Evolutionary conservation across 2,797 vertebrate genomes (phyloP), one percentile per base, ranked within the genome.

Genomic region (Halcyon chelicuti): DNA sequence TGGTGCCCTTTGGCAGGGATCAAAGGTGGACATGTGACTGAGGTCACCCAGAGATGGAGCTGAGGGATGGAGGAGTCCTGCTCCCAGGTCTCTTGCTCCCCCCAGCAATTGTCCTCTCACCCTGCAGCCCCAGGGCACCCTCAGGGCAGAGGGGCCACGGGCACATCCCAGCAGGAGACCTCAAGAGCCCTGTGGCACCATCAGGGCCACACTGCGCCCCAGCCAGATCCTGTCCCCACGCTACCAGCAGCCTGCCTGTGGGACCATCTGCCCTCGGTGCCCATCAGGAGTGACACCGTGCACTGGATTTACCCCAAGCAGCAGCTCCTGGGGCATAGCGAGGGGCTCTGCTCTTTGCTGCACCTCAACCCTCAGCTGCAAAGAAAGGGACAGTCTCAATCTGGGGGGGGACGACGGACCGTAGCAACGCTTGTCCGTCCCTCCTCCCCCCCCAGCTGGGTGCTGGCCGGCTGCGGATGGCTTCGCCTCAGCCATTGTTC

Each of bases 251-350:
- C 62, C 42, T 2, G 1, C 25, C 29, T 39, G 28, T 39, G 35
- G 68, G 33, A 39, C 47, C 1, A 0, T 16, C 13, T 46, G 22
- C 47, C 18, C 33, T 12, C 1, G 0, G 22, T 22, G 15, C 42
- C 40, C 29, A 4, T 9, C 42, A 9, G n/a, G 18, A 31, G 49
- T 2, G 12, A 33, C 18, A 13, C 31, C 3, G 3, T 4, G 52
- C 0, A 0, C 40, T 1, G 10, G 39, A 17, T 54, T 23, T 11
- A 42, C 35, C 44, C 72, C 33, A 10, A 12, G 4, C 4, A 18
- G 39, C 49, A 63, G 47, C 60, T 62, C 49, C 77, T 18, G 60
- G 7, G 10, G 31, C 3, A 1, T 3, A 20, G 12, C 0, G 21
- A 18, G 66, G 19, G 33, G 14, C 39, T 65, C 58, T 76, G 33